Conservation (phyloP, 2,797 vertebrate genomes). For the Enteromius trimaculatus region DNA sequence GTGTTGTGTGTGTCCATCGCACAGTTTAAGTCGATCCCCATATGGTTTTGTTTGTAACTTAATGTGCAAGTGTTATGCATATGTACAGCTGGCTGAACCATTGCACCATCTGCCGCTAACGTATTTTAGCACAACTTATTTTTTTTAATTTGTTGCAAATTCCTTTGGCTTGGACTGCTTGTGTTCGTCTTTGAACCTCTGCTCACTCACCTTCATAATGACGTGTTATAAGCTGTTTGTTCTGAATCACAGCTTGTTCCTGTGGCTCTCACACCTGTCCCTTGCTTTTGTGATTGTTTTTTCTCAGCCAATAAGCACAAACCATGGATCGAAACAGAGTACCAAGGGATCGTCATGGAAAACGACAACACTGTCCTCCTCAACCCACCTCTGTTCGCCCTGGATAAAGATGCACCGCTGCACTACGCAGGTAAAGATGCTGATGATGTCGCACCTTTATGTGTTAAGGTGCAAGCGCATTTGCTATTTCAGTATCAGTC, state of each 20-base stretch:
- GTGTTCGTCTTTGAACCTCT: conserved; percentile 13
- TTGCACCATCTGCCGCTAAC: conserved; percentile 40
- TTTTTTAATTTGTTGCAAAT: conserved; percentile 16
- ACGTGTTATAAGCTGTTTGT: conserved; percentile 68
- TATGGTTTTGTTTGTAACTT: conserved; percentile 41
- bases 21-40: conserved; percentile 17
- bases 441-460: background rate
- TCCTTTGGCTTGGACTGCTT: conserved; percentile 47
- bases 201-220: conserved; percentile 52
- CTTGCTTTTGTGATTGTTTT: conserved; percentile 39
- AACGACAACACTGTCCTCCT: conserved; percentile 98
- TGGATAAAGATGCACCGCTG: conserved; percentile 97
- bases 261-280: conserved; percentile 71
- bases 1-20: conserved; percentile 9
- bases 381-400: conserved; percentile 95
- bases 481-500: background rate
- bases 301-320: conserved; percentile 96
- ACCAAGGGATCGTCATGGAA: conserved; percentile 99
- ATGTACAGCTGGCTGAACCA: conserved; percentile 41
- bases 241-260: conserved; percentile 66
- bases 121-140: conserved; percentile 44
- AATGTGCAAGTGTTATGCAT: conserved; percentile 44
- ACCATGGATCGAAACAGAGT: conserved; percentile 98
- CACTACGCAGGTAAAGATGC: conserved; percentile 89
- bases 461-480: background rate